Conservation (phyloP, 2,888 invertebrate species). For the Eupeodes luniger region DNA sequence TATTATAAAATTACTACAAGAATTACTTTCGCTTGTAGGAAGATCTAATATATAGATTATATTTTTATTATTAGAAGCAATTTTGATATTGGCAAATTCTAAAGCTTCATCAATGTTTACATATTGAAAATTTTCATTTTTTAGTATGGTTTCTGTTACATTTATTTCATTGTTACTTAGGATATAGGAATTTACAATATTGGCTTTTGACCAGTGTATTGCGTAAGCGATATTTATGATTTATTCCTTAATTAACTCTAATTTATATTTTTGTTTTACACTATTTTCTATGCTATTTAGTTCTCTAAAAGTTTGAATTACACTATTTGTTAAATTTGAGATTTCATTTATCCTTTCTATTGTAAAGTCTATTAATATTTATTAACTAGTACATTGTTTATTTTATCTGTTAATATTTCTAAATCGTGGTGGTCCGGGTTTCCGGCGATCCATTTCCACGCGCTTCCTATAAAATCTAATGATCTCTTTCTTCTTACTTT, state of each 20-base stretch:
- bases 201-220: slow-evolving; percentile 64
- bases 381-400: too few species aligned
- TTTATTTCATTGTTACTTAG: slow-evolving; percentile 62
- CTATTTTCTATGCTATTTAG: slow-evolving; percentile 15
- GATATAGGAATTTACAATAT: slow-evolving; percentile 63
- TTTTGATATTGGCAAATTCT: slow-evolving; percentile 71
- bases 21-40: too few species aligned
- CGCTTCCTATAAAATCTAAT: neutral
- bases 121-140: slow-evolving; percentile 66
- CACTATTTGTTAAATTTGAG: slow-evolving; percentile 41
- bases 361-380: neutral
- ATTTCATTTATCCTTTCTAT: slow-evolving; percentile 19
- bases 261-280: slow-evolving; percentile 56
- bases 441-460: neutral
- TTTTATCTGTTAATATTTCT: too few species aligned
- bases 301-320: slow-evolving; percentile 27
- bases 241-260: slow-evolving; percentile 64
- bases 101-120: slow-evolving; percentile 72
- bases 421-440: neutral
- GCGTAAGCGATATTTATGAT: slow-evolving; percentile 55
- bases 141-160: slow-evolving; percentile 43
- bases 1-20: too few species aligned
- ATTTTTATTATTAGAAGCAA: too few species aligned
- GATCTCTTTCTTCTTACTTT: neutral
- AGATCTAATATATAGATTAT: too few species aligned